Base-by-base conservation (phyloP, 2,888 invertebrate genomes). In the Dendrolimus houi region DNA sequence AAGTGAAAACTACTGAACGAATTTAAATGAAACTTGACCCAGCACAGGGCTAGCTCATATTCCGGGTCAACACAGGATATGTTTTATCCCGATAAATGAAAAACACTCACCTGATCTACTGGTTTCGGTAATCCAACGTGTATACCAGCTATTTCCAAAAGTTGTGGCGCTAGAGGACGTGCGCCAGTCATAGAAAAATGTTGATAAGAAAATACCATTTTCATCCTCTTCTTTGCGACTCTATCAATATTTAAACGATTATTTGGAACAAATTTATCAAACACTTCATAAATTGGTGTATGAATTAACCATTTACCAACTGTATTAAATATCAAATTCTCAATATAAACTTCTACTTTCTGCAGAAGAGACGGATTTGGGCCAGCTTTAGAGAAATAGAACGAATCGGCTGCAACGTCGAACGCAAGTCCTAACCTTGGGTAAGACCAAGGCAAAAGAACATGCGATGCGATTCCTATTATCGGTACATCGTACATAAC, bases 91-190 rank as follows among this genome's bases (percentile, higher is more conserved):
- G 14, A 14, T 14, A 14, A 14, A 14, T 14, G 14, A 14, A 14
- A n/a, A 14, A 14, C 14, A 14, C 14, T 14, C 14, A 84, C 84
- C 66, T 76, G 60, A 9, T 79, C 69, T 56, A 85, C 66, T 2
- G 75, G 61, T 62, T 80, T 79, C 2, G 73, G 67, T 58, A 70
- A 64, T 10, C 64, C 67, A 10, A 85, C 73, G 64, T 93, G 92
- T 52, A 93, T 77, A 1, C 93, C 94, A 40, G 91, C 93, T 42
- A 93, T 90, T 76, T 93, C 94, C 52, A 94, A 78, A 0, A 94
- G 75, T 57, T 91, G 92, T 0, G 92, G 92, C 0, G 92, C 72
- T 29, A 83, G 62, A 0, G 93, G 87, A 2, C 91, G 81, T 0
- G 91, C 85, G 0, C 92, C 92, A 54, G 92, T 91, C 17, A 93